Evolutionary conservation across 2,113 vertebrate genomes (phyloP), one percentile per base, ranked within the genome.

Genomic region (Pleuronectes platessa): DNA sequence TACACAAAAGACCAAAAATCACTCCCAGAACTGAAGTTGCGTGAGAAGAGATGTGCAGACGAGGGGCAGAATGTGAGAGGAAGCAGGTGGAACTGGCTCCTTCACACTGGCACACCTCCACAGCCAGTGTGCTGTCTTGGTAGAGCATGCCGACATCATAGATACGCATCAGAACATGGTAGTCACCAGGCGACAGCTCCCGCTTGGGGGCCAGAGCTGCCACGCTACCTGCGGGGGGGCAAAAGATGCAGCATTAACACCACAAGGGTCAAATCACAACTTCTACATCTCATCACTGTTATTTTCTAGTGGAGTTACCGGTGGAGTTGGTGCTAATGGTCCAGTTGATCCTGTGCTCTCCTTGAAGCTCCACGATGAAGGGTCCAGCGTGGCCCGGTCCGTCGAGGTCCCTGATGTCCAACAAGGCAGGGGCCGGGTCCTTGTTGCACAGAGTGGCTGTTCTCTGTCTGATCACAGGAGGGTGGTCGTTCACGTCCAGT

Each of bases 401-500:
- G 4, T 92, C 90, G 5, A 9, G n/a, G 47, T 91, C 90, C 51
- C 53, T 47, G n/a, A 92, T 68, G 17, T 82, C 82, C 64, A 93
- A 79, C 56, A 10, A 56, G 24, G 60, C 73, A 11, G 91, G 85
- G 3, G 18, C 27, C 3, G 90, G 82, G 2, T 90, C 54, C 0
- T 23, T 67, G 56, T 83, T 89, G 54, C 92, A 94, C 0, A 92
- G 5, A 2, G 2, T 47, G 27, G 61, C 64, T 7, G 2, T 24
- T 49, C 88, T 85, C 78, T 92, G 86, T 37, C 61, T 72, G 66
- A 94, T 81, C 10, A 75, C 53, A 11, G 94, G 92, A 45, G 4
- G 31, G 4, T 91, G 77, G 76, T 94, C 94, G 45, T 94, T 94
- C 17, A 93, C 89, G 75, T 93, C 91, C 23, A 71, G 13, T 59